Evolutionary conservation across 2,113 vertebrate species (phyloP).

Genomic region (Pluvianellus socialis): DNA sequence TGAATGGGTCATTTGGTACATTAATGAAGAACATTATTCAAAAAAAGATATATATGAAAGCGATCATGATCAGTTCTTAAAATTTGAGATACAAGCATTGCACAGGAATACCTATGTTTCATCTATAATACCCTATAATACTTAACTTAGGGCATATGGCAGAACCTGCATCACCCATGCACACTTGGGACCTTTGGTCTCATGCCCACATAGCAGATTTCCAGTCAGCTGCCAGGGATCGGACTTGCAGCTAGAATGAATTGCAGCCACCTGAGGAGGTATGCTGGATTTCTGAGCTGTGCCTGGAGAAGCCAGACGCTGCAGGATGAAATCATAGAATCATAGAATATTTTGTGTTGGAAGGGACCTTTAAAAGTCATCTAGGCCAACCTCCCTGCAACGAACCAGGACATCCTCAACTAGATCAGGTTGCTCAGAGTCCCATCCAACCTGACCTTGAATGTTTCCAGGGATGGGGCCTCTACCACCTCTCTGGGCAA

Average conservation of each 20-base stretch:
- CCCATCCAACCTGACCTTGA: background rate
- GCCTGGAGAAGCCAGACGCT: background rate
- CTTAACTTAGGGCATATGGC: accelerated
- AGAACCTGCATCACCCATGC: accelerated
- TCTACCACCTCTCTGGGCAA: background rate
- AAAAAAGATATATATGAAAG: background rate
- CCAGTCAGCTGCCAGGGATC: background rate
- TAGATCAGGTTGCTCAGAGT: background rate
- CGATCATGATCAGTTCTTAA: background rate
- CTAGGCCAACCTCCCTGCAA: background rate
- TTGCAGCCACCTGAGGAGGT: accelerated
- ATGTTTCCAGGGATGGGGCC: background rate
- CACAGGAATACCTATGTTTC: background rate
- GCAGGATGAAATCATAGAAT: background rate
- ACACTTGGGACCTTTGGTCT: background rate
- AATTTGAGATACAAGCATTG: accelerated
- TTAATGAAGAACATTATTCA: background rate
- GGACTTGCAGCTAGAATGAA: background rate
- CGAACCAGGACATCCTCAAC: background rate
- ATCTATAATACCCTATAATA: background rate
- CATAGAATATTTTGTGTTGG: background rate
- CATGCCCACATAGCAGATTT: background rate
- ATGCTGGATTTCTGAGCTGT: background rate
- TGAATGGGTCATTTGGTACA: background rate
- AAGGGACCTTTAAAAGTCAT: background rate